Percentiles rank a stretch among this genome's conserved stretches.
Conservation (phyloP, 1,140 invertebrate species). For the Oscheius sp. region DNA sequence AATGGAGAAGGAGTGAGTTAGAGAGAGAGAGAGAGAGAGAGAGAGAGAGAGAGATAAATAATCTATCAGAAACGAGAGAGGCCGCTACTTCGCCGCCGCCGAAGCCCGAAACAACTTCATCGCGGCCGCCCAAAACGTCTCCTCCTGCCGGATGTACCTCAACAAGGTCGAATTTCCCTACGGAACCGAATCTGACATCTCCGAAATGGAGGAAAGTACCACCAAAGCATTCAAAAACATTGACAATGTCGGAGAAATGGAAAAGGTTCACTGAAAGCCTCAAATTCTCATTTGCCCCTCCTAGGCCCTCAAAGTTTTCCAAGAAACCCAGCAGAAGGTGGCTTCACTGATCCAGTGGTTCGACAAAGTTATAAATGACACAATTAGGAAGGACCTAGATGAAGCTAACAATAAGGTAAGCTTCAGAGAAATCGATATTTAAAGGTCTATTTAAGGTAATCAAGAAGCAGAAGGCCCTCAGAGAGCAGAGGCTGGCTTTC, state of each 20-base stretch:
- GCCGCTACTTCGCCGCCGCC: slow-evolving; percentile 64
- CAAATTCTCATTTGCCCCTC: no score
- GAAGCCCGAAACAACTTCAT: slow-evolving; percentile 68
- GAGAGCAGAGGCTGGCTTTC: slow-evolving; percentile 50
- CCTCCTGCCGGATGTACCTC: slow-evolving; percentile 67
- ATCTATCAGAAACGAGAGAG: slow-evolving; percentile 57
- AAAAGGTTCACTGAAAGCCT: slow-evolving; percentile 3
- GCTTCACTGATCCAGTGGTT: slow-evolving; percentile 68
- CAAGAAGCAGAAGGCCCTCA: slow-evolving; percentile 54
- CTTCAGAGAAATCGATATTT: not conserved
- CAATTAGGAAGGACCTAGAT: slow-evolving; percentile 58
- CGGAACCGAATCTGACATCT: slow-evolving; percentile 67
- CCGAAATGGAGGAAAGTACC: slow-evolving; percentile 64
- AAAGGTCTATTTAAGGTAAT: slow-evolving; percentile 35
- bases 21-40: slow-evolving; percentile 54
- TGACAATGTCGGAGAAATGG: slow-evolving; percentile 25
- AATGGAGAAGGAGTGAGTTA: slow-evolving; percentile 61
- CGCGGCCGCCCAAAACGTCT: slow-evolving; percentile 67
- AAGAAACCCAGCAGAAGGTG: slow-evolving; percentile 65
- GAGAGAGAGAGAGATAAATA: slow-evolving; percentile 37
- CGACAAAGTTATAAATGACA: slow-evolving; percentile 63
- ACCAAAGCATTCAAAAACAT: slow-evolving; percentile 69
- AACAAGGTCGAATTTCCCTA: slow-evolving; percentile 67
- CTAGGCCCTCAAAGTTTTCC: slow-evolving; percentile 44
- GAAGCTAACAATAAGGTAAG: slow-evolving; percentile 53